Conservation (phyloP, 2,888 invertebrate species). For the Seira ritae region DNA sequence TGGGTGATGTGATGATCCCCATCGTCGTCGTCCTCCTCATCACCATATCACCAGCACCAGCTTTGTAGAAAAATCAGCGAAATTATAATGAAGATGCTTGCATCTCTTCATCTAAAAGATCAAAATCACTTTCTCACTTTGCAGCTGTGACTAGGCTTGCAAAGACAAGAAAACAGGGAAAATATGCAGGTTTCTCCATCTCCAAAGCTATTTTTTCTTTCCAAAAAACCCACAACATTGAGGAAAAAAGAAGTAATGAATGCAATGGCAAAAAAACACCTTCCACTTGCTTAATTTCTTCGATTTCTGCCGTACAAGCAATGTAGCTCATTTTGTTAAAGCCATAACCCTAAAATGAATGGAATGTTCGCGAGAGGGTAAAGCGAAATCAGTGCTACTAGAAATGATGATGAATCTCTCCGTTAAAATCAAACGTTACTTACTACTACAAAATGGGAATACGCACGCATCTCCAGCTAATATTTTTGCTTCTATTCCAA, state of each 20-base stretch:
- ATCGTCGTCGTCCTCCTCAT: too few relatives aligned
- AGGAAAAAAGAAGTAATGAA: background rate
- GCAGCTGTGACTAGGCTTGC: background rate
- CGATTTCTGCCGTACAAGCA: background rate
- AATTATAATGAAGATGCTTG: background rate
- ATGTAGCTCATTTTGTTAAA: background rate
- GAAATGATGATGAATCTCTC: constrained; percentile 8
- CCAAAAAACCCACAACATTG: background rate
- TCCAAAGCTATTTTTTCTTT: too few relatives aligned
- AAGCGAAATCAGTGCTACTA: too few relatives aligned
- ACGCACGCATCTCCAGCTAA: background rate
- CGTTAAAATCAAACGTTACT: background rate
- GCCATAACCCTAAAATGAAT: background rate
- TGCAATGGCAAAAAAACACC: background rate
- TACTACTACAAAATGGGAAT: background rate
- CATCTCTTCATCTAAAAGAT: background rate
- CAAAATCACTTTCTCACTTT: background rate
- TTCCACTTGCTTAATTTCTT: background rate
- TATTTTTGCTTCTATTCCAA: too few relatives aligned
- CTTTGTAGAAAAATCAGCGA: background rate
- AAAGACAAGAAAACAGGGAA: background rate
- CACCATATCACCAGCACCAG: background rate
- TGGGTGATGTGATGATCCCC: background rate
- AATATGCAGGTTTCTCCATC: too few relatives aligned
- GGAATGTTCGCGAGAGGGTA: background rate